These are phyloP conservation scores for Hippoglossus stenolepis DNA, from an alignment of 2,113 vertebrate genomes.

Conservation along the genomic window DNA sequence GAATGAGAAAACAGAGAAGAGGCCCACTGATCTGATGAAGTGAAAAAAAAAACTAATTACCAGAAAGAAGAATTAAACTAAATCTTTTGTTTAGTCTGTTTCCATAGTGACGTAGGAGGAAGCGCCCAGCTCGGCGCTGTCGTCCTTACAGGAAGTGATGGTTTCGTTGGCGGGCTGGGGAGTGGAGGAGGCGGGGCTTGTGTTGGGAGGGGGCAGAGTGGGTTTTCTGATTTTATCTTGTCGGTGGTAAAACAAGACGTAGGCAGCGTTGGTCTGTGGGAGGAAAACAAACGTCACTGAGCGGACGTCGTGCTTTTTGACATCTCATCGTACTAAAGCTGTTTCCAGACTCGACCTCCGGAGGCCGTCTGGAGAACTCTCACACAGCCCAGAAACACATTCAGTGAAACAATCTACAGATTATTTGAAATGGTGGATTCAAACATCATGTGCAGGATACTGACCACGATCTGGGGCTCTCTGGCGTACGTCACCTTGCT, in stretches of 20 bases:
- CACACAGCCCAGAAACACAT: too few relatives aligned
- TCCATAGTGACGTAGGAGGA: constrained; percentile 76
- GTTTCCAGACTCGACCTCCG: too few relatives aligned
- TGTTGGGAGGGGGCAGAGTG: constrained; percentile 52
- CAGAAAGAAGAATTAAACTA: background rate
- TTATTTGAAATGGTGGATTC: too few relatives aligned
- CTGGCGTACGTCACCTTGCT: constrained; percentile 87
- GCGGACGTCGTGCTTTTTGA: too few relatives aligned
- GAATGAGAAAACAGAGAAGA: background rate
- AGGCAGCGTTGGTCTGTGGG: constrained; percentile 88
- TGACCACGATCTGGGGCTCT: constrained; percentile 87
- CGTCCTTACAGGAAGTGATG: constrained; percentile 51
- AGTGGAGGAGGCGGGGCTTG: constrained; percentile 51
- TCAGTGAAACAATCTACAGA: too few relatives aligned
- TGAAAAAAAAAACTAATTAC: background rate
- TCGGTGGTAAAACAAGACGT: constrained; percentile 90
- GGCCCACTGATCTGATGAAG: background rate
- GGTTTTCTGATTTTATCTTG: constrained; percentile 85
- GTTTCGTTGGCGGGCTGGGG: constrained; percentile 44
- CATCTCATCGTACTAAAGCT: too few relatives aligned
- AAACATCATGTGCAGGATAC: background rate
- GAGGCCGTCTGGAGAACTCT: too few relatives aligned
- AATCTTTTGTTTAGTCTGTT: constrained; percentile 59
- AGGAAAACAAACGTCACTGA: background rate
- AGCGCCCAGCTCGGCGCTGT: constrained; percentile 27